A percentile compares a stretch with the other conserved stretches of the same genome.
Evolutionary conservation across 2,797 vertebrate genomes (phyloP).

Genomic region (Rhincodon typus): DNA sequence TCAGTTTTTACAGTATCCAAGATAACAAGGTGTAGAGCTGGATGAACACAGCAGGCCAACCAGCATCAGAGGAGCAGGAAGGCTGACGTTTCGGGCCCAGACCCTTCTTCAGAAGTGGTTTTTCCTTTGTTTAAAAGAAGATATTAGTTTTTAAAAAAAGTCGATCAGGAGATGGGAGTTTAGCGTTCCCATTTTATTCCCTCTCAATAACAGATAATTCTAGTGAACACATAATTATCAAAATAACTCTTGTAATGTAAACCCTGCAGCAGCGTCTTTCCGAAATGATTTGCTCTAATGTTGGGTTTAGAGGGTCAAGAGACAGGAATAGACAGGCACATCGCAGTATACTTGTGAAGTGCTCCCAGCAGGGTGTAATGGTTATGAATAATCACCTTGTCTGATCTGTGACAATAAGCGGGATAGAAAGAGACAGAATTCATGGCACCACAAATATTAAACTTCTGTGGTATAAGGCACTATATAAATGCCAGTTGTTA

Average conservation of each 20-base stretch:
- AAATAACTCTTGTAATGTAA: neutral
- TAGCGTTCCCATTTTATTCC: neutral
- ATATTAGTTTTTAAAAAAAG: neutral
- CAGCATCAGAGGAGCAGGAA: too few species aligned
- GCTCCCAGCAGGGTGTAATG: neutral
- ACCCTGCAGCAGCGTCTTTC: neutral
- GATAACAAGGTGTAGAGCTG: too few species aligned
- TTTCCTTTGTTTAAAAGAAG: neutral
- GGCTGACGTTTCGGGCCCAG: too few species aligned
- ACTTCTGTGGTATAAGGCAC: neutral
- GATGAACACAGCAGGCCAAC: too few species aligned
- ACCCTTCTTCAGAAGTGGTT: too few species aligned
- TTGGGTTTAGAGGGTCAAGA: neutral
- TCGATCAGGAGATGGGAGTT: neutral
- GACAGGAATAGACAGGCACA: neutral
- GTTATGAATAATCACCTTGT: neutral
- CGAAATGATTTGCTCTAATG: neutral
- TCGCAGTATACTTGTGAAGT: neutral
- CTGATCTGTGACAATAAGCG: neutral
- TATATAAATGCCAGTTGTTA: neutral
- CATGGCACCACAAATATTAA: neutral
- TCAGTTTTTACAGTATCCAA: neutral
- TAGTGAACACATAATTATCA: neutral
- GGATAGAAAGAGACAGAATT: neutral
- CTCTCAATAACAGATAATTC: conserved; percentile 4